phyloP scores from a whole-genome alignment of 2,888 invertebrate species.

The Sphaerophoria rueppellii region DNA sequence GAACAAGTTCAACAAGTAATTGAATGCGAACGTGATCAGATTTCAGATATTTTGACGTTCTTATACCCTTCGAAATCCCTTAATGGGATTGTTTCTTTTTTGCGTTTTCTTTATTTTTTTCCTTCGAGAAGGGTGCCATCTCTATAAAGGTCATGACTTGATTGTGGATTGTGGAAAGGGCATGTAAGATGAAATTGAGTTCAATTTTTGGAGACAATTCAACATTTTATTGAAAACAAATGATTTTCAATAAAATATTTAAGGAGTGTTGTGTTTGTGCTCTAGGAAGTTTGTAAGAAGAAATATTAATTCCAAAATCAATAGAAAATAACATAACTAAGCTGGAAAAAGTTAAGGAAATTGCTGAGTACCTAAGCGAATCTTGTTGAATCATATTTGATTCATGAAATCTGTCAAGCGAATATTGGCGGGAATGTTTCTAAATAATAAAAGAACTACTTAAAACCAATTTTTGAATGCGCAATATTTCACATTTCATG shows the following conservation, averaged over 20 bases:
- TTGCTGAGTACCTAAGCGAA: too few species aligned
- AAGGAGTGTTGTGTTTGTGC: too few species aligned
- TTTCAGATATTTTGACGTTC: slow-evolving; percentile 76
- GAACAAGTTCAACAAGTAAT: slow-evolving; percentile 80
- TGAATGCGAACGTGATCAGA: slow-evolving; percentile 80
- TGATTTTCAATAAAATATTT: slow-evolving; percentile 24
- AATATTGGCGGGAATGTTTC: too few species aligned
- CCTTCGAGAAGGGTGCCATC: slow-evolving; percentile 23
- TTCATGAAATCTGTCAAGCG: too few species aligned
- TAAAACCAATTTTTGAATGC: too few species aligned
- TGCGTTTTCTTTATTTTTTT: background rate
- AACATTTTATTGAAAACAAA: slow-evolving; percentile 53
- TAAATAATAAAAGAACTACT: too few species aligned
- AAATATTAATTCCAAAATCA: too few species aligned
- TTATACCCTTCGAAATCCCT: slow-evolving; percentile 64
- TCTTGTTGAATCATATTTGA: too few species aligned
- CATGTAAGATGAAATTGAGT: background rate
- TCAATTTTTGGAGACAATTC: slow-evolving; percentile 40
- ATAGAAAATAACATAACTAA: too few species aligned
- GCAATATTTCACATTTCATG: too few species aligned
- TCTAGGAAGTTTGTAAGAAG: too few species aligned
- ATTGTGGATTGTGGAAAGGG: background rate
- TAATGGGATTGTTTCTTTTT: slow-evolving; percentile 66
- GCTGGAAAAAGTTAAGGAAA: too few species aligned
- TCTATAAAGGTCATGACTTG: slow-evolving; percentile 43